Conservation (phyloP, 2,888 invertebrate species). For the Heliconius hortense region DNA sequence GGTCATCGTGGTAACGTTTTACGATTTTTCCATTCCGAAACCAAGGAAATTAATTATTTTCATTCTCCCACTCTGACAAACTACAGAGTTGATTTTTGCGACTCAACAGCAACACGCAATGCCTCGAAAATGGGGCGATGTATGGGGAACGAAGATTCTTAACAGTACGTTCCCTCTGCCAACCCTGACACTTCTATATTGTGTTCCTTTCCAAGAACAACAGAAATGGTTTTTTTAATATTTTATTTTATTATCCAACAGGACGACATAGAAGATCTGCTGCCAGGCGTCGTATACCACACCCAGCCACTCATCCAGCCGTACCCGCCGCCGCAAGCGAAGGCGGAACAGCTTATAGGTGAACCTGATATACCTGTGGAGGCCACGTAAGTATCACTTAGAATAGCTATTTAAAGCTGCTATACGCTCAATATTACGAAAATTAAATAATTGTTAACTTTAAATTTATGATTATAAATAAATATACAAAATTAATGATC, state of each 20-base stretch:
- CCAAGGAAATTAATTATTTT: background rate
- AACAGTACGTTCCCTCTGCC: too few relatives aligned
- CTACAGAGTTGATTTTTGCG: background rate
- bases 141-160: too few relatives aligned
- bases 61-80: background rate
- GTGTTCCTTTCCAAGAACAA: too few relatives aligned
- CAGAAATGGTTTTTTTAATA: background rate
- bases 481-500: too few relatives aligned
- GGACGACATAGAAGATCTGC: slow-evolving; percentile 82
- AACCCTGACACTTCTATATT: background rate
- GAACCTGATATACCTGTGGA: slow-evolving; percentile 88
- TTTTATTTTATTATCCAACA: slow-evolving; percentile 43
- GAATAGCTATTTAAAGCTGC: background rate
- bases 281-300: slow-evolving; percentile 83
- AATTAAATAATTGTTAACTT: background rate
- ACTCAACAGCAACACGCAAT: too few relatives aligned
- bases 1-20: background rate
- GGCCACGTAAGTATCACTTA: slow-evolving; percentile 87
- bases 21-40: background rate
- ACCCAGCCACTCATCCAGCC: slow-evolving; percentile 86
- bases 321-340: slow-evolving; percentile 85
- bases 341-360: slow-evolving; percentile 86
- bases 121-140: too few relatives aligned
- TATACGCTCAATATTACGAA: slow-evolving; percentile 7
- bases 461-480: too few relatives aligned